Conservation (phyloP, 2,888 invertebrate species). For the Tryphoninae sp. region DNA sequence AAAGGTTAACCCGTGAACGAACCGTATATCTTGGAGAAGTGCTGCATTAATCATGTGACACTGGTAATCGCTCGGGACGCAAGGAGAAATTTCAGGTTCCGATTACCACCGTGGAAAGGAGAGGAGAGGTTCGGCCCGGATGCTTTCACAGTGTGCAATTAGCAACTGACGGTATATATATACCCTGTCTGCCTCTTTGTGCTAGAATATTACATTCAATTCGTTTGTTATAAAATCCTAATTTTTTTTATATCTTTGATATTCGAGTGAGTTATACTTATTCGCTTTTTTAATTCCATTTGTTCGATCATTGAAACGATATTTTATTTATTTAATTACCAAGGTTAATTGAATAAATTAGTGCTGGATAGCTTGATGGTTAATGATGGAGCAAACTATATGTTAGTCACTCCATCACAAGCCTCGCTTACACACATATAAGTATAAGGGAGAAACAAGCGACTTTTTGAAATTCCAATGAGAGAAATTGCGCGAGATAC, state of each 20-base stretch:
- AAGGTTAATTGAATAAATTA: too few species aligned
- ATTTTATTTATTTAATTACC: too few species aligned
- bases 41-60: slow-evolving; percentile 48
- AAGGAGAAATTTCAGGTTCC: slow-evolving; percentile 47
- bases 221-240: too few species aligned
- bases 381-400: neutral
- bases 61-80: slow-evolving; percentile 37
- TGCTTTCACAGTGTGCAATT: slow-evolving; percentile 50
- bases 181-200: slow-evolving; percentile 6
- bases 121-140: slow-evolving; percentile 17
- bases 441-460: neutral
- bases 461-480: slow-evolving; percentile 51
- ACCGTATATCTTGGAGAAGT: slow-evolving; percentile 23
- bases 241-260: too few species aligned
- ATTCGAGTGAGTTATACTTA: too few species aligned
- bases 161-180: slow-evolving; percentile 29
- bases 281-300: too few species aligned
- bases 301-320: too few species aligned
- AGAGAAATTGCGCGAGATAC: slow-evolving; percentile 43
- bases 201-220: neutral
- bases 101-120: slow-evolving; percentile 43
- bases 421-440: neutral
- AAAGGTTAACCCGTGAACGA: slow-evolving; percentile 25
- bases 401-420: neutral
- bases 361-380: neutral